Evolutionary conservation across 53 echinoderm and acorn worm genomes (phyloP), one percentile per base, ranked within the genome.

Genomic region (Apostichopus leukothele): DNA sequence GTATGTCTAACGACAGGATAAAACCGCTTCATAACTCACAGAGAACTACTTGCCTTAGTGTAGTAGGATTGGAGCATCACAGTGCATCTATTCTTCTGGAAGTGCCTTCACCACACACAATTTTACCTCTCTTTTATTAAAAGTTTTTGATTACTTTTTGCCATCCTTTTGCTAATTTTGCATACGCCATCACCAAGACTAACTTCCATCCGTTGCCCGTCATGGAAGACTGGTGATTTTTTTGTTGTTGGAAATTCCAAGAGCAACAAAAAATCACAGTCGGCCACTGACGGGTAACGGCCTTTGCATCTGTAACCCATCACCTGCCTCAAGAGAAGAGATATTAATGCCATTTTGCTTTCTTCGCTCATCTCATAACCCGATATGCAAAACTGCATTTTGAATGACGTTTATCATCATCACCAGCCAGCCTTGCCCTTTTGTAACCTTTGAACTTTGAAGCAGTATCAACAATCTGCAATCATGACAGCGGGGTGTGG

Each of bases 181-280:
- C 81, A 81, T 81, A 71, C 81, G 54, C 53, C 81, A 81, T 81
- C 81, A 81, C 81, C 81, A 22, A 81, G 81, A 81, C 81, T 81
- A 81, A 81, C 71, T 81, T 81, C 23, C 57, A 53, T 54, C 55
- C 20, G 50, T 50, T 59, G 19, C 81, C 84, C 93, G 90, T 92
- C 90, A 90, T 97, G 97, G 97, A 97, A 97, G 97, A 97, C 97
- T 97, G 95, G 97, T 97, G 97, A 97, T 97, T 97, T 97, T 97
- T 95, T 97, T 97, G 97, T 97, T 97, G 97, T 95, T 86, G 67
- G 86, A 89, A 88, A 85, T 66, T 87, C 89, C 26, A 88, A 91
- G 87, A 90, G 88, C 92, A 97, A 97, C 97, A 97, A 93, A 97
- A 95, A 97, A 95, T 97, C 97, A 94, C 95, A 92, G 97, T 97